A percentile compares a stretch with the other conserved stretches of the same genome.
Evolutionary conservation across 2,113 vertebrate genomes (phyloP).

Genomic region (Rhea americana): DNA sequence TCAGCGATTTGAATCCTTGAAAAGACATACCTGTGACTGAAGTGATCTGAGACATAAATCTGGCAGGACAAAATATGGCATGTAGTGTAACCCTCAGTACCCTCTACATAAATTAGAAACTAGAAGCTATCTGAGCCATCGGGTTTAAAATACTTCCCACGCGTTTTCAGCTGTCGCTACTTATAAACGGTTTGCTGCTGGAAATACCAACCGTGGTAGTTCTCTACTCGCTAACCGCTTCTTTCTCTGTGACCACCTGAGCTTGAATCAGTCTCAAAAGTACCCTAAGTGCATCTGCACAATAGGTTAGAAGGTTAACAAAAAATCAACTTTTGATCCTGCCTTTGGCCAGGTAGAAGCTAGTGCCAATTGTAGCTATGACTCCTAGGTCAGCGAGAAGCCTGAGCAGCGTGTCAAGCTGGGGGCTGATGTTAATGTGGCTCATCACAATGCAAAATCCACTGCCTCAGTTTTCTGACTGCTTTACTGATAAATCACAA

Average conservation of each 20-base stretch:
- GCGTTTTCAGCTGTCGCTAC: not conserved
- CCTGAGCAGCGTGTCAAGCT: not conserved
- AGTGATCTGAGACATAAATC: slow-evolving; percentile 24
- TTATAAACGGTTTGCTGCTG: not conserved
- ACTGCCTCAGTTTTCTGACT: not conserved
- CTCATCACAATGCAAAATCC: not conserved
- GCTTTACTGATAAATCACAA: not conserved
- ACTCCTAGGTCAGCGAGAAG: not conserved
- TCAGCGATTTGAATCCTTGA: slow-evolving; percentile 29
- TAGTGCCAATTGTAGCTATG: not conserved
- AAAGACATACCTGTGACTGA: slow-evolving; percentile 25
- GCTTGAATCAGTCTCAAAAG: not conserved
- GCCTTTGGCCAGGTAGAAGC: not conserved
- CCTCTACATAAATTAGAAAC: slow-evolving; percentile 26
- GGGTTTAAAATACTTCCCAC: slow-evolving; percentile 16
- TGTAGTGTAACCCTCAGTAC: not conserved
- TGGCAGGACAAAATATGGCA: slow-evolving; percentile 25
- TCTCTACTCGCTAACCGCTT: not conserved
- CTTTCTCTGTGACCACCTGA: slow-evolving; percentile 2
- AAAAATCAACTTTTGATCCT: not conserved
- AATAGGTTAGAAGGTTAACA: not conserved
- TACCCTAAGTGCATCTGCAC: not conserved
- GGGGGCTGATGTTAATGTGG: not conserved
- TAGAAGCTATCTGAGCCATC: not conserved
- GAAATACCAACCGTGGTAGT: not conserved